These are phyloP conservation scores for Chamaea fasciata DNA, from an alignment of 2,113 vertebrate genomes.

Conservation along the genomic window DNA sequence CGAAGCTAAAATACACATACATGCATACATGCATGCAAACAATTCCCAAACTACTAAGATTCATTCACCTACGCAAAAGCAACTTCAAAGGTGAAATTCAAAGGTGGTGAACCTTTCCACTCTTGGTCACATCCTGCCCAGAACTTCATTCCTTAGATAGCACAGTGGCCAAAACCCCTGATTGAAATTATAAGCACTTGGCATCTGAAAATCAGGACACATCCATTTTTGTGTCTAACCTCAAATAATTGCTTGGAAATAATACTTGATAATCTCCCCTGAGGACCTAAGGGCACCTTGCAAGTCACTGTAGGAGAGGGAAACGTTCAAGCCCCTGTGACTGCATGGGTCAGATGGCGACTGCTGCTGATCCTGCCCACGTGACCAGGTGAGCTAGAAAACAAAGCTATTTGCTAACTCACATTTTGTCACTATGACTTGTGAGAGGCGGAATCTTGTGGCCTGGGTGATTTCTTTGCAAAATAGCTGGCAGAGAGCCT, in stretches of 20 bases:
- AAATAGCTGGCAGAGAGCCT: conserved; percentile 2
- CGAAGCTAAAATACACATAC: not conserved
- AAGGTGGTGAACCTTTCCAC: not conserved
- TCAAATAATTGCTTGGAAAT: not conserved
- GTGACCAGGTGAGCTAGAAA: not conserved
- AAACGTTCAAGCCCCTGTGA: not conserved
- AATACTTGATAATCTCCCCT: not conserved
- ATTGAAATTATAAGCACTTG: not conserved
- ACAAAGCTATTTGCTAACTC: not conserved
- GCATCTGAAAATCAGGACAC: not conserved
- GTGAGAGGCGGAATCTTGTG: not conserved
- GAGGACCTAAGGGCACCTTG: not conserved
- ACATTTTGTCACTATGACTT: not conserved
- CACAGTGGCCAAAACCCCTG: not conserved
- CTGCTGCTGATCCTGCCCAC: not conserved
- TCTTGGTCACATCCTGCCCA: not conserved
- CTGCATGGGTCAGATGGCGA: rapidly evolving
- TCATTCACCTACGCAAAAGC: not conserved
- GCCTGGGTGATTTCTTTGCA: not conserved
- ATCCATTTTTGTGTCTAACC: not conserved
- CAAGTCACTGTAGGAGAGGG: not conserved
- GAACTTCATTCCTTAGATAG: not conserved
- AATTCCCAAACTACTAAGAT: not conserved
- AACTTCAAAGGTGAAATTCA: not conserved
- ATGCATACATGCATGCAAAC: rapidly evolving